Conservation (phyloP, 2,797 vertebrate species). For the Acipenser oxyrinchus region DNA sequence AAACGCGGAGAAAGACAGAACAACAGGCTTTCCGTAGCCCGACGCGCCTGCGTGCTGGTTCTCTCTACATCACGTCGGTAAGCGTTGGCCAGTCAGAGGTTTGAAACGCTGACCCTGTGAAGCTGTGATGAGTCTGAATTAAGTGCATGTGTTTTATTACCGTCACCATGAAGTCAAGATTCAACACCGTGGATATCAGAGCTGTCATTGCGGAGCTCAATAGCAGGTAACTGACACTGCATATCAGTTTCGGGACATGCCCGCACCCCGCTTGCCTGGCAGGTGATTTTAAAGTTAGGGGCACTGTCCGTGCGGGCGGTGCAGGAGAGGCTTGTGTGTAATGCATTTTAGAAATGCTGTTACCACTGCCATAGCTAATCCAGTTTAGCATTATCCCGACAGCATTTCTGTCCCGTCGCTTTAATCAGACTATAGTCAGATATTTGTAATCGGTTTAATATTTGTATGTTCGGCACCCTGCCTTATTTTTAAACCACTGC, state of each 20-base stretch:
- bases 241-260: neutral
- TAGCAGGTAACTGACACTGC: slow-evolving; percentile 61
- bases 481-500: too few species aligned
- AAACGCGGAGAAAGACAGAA: neutral
- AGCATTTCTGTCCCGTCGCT: neutral
- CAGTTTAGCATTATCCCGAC: too few species aligned
- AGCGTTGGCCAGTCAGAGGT: neutral
- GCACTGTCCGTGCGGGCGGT: too few species aligned
- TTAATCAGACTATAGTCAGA: neutral
- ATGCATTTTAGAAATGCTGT: too few species aligned
- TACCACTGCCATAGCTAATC: too few species aligned
- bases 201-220: slow-evolving; percentile 81
- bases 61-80: slow-evolving; percentile 2
- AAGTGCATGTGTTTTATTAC: slow-evolving; percentile 19
- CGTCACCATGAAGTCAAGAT: slow-evolving; percentile 78
- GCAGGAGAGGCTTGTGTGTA: too few species aligned
- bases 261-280: too few species aligned
- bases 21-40: slow-evolving; percentile 34
- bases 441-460: slow-evolving; percentile 11
- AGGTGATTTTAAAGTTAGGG: too few species aligned
- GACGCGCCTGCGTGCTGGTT: slow-evolving; percentile 26
- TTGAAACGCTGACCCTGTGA: neutral
- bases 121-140: neutral
- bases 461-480: slow-evolving; percentile 2
- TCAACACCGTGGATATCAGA: slow-evolving; percentile 81